Conservation (phyloP, 2,888 invertebrate genomes). For the Crepidodera aurea region DNA sequence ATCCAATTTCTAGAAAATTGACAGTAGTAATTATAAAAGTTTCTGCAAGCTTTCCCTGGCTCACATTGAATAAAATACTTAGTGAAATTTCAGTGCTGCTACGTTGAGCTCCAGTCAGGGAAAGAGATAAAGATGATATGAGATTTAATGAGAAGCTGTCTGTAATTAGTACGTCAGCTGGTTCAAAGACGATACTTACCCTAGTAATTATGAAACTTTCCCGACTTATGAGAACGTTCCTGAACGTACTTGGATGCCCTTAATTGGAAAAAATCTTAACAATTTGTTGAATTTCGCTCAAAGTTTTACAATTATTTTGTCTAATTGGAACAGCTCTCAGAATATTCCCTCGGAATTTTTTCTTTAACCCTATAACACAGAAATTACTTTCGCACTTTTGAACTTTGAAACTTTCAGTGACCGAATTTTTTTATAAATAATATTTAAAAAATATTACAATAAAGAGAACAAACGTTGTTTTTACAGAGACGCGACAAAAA, state of each 20-base stretch:
- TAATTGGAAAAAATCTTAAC: conserved; percentile 30
- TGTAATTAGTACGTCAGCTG: conserved; percentile 42
- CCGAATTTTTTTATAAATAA: neutral
- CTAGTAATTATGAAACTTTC: conserved; percentile 41
- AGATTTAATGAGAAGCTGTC: conserved; percentile 38
- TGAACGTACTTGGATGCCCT: conserved; percentile 13
- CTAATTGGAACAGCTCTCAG: conserved; percentile 9
- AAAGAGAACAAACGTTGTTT: neutral
- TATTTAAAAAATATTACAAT: neutral
- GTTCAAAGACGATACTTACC: conserved; percentile 40
- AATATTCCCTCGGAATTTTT: neutral
- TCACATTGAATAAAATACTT: conserved; percentile 24
- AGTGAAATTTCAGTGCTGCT: conserved; percentile 17
- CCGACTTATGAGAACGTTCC: conserved; percentile 30
- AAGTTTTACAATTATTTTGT: conserved; percentile 27
- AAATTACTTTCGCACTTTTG: neutral
- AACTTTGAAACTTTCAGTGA: neutral
- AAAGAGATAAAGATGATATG: conserved; percentile 35
- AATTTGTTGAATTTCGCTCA: conserved; percentile 21
- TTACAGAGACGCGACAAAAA: too few species aligned
- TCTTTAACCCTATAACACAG: neutral
- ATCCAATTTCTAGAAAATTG: conserved; percentile 26
- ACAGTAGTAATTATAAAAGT: conserved; percentile 31
- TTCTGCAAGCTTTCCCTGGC: conserved; percentile 13
- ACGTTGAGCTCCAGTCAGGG: conserved; percentile 1